phyloP scores from a whole-genome alignment of 2,113 vertebrate genomes.

The Artemisiospiza belli region DNA sequence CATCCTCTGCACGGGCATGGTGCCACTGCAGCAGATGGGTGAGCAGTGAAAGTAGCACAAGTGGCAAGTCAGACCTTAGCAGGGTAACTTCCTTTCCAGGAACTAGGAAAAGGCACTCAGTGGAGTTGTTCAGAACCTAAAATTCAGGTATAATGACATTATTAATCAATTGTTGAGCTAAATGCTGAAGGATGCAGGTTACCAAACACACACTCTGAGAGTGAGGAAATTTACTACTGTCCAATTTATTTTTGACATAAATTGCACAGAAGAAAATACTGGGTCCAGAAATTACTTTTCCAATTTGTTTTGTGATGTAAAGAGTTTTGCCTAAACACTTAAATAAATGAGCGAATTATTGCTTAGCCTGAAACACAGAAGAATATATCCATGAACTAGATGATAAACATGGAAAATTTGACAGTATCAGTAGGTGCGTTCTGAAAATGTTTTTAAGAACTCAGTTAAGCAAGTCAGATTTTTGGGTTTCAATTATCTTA shows the following conservation, averaged over 20 bases:
- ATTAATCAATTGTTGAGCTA: background rate
- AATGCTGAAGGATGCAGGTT: background rate
- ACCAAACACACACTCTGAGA: background rate
- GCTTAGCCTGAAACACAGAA: background rate
- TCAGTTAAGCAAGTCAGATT: background rate
- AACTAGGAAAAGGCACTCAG: background rate
- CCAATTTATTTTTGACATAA: background rate
- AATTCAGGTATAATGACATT: background rate
- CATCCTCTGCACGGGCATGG: background rate
- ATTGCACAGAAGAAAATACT: background rate
- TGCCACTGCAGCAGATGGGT: constrained; percentile 36
- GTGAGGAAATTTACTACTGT: background rate
- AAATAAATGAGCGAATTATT: background rate
- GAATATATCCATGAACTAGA: background rate
- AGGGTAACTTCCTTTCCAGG: background rate
- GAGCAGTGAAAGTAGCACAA: background rate
- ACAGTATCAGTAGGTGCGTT: background rate
- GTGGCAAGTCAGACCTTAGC: background rate
- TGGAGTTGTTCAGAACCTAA: background rate
- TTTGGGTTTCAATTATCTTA: background rate
- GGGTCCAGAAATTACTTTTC: background rate
- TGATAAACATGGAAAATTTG: background rate
- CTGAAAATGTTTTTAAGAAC: background rate
- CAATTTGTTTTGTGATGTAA: background rate
- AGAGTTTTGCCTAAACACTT: background rate